phyloP scores from a whole-genome alignment of 2,113 vertebrate genomes.

The Probosciger aterrimus region DNA sequence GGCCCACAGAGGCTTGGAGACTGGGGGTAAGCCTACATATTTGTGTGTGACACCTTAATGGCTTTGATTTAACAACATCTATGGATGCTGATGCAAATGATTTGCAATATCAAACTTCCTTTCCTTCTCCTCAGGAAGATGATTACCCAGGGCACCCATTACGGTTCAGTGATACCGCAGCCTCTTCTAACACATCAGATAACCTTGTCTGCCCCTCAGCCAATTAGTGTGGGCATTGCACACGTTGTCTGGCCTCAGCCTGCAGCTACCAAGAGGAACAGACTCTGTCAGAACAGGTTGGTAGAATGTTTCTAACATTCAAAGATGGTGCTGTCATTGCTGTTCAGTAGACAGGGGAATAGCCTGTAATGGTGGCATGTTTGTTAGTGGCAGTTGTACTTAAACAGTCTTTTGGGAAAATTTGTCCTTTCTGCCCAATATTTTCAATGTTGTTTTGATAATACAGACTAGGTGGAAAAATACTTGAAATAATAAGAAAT shows the following conservation, averaged over 20 bases:
- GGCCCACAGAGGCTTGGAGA: conserved; percentile 93
- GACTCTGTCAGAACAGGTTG: conserved; percentile 91
- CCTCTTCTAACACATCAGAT: conserved; percentile 95
- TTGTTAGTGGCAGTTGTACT: conserved; percentile 4
- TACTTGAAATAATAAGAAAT: neutral
- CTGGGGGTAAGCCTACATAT: conserved; percentile 84
- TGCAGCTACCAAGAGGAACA: conserved; percentile 88
- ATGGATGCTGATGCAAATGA: neutral
- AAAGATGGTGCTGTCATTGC: neutral
- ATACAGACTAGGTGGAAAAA: conserved; percentile 43
- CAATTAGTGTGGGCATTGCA: conserved; percentile 96
- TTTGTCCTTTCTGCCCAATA: neutral
- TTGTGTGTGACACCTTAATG: neutral
- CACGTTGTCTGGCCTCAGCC: conserved; percentile 97
- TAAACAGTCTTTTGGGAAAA: conserved; percentile 20
- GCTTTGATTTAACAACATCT: neutral
- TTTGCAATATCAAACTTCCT: neutral
- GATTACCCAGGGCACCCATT: conserved; percentile 91
- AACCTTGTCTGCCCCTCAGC: conserved; percentile 93
- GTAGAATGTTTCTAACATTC: conserved; percentile 11
- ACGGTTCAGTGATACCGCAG: conserved; percentile 90
- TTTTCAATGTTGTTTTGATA: conserved; percentile 53
- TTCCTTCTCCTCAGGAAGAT: conserved; percentile 84
- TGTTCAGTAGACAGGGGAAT: neutral
- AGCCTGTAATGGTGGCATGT: neutral